A percentile compares a stretch with the other conserved stretches of the same genome.
Evolutionary conservation across 2,888 invertebrate genomes (phyloP).

Genomic region (Epinotia brunnichana): DNA sequence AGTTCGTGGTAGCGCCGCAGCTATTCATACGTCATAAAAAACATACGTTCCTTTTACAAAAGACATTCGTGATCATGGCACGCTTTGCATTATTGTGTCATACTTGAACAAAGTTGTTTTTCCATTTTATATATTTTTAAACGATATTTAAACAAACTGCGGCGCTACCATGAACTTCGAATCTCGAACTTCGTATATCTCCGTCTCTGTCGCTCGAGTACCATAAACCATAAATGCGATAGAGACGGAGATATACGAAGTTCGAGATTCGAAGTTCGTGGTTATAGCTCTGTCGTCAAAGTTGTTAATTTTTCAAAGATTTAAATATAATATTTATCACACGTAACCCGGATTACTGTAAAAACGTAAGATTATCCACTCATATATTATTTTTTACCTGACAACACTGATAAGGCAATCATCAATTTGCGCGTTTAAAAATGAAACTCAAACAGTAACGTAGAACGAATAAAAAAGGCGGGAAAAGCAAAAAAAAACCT

Average conservation of each 20-base stretch:
- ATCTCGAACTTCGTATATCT: too few relatives aligned
- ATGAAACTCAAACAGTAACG: background rate
- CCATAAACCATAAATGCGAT: too few relatives aligned
- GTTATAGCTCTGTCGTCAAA: background rate
- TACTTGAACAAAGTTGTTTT: background rate
- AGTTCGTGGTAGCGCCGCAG: too few relatives aligned
- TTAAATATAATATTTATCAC: background rate
- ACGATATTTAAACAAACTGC: background rate
- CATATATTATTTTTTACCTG: background rate
- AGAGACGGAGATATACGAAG: too few relatives aligned
- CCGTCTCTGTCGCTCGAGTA: too few relatives aligned
- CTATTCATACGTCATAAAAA: constrained; percentile 6
- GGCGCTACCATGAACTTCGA: too few relatives aligned
- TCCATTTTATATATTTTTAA: background rate
- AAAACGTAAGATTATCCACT: background rate
- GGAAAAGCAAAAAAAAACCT: background rate
- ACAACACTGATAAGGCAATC: background rate
- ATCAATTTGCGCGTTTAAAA: background rate
- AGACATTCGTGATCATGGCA: background rate
- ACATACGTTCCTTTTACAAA: background rate
- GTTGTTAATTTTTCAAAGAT: background rate
- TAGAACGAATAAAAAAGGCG: background rate
- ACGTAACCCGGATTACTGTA: background rate
- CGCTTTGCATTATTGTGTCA: background rate
- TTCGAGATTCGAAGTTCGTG: too few relatives aligned